phyloP scores from a whole-genome alignment of 2,888 invertebrate species.

The Hermaeophaga mercurialis region DNA sequence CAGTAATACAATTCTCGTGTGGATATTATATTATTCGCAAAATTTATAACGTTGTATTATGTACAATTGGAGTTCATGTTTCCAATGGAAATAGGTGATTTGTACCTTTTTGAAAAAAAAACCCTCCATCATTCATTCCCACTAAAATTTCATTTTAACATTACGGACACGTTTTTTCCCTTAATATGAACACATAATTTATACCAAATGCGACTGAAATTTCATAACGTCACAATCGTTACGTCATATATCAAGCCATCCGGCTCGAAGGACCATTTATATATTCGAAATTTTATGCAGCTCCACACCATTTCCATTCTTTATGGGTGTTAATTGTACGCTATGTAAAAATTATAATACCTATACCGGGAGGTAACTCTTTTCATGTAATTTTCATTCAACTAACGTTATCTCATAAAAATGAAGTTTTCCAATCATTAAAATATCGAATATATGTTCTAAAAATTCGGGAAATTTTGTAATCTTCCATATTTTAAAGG shows the following conservation, averaged over 20 bases:
- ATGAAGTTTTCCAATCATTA: too few species aligned
- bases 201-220: slow-evolving; percentile 14
- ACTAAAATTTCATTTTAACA: slow-evolving; percentile 8
- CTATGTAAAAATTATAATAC: too few species aligned
- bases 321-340: slow-evolving; percentile 41
- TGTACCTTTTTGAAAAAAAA: background rate
- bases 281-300: slow-evolving; percentile 16
- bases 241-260: slow-evolving; percentile 1
- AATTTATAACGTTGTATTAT: slow-evolving; percentile 3
- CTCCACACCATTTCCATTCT: slow-evolving; percentile 35
- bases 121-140: background rate
- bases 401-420: too few species aligned
- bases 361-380: too few species aligned
- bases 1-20: background rate
- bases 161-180: slow-evolving; percentile 1
- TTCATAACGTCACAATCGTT: slow-evolving; percentile 17
- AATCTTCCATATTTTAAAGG: too few species aligned
- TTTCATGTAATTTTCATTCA: too few species aligned
- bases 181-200: slow-evolving; percentile 10
- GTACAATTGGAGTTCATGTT: slow-evolving; percentile 4
- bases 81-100: slow-evolving; percentile 7
- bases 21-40: background rate
- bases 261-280: slow-evolving; percentile 16
- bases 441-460: too few species aligned
- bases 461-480: too few species aligned